phyloP scores from a whole-genome alignment of 2,888 invertebrate species.

The Anthrax anthrax region DNA sequence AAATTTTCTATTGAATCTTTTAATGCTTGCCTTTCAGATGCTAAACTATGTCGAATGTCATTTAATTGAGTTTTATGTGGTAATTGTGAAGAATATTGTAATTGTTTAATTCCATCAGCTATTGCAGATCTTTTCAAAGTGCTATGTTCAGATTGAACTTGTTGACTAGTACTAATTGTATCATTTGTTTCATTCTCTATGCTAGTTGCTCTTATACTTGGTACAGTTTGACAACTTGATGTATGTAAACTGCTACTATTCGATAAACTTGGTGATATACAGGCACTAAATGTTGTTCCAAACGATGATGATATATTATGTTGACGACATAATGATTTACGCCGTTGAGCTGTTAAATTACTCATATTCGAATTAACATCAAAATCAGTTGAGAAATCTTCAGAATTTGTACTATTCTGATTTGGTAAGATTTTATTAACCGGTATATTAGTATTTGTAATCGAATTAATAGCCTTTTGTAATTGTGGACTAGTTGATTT shows the following conservation, averaged over 20 bases:
- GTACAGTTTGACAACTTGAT: conserved; percentile 18
- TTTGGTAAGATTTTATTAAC: conserved; percentile 12
- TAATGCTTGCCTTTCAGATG: conserved; percentile 22
- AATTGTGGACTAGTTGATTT: conserved; percentile 14
- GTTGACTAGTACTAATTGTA: conserved; percentile 8
- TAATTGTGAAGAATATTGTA: conserved; percentile 3
- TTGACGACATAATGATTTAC: conserved; percentile 32
- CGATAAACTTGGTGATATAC: conserved; percentile 27
- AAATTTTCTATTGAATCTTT: conserved; percentile 34
- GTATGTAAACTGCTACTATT: conserved; percentile 24
- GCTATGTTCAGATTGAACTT: neutral
- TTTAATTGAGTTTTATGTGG: conserved; percentile 22
- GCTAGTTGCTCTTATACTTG: conserved; percentile 17
- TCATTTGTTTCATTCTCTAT: conserved; percentile 17
- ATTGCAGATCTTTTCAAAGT: neutral
- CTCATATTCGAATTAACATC: conserved; percentile 28
- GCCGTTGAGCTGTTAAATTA: conserved; percentile 28
- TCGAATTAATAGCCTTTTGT: neutral
- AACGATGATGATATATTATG: conserved; percentile 33
- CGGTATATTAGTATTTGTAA: neutral
- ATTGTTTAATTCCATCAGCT: conserved; percentile 1
- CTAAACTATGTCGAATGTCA: conserved; percentile 26
- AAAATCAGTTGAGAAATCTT: conserved; percentile 24
- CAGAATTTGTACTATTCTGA: conserved; percentile 21
- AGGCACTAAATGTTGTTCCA: conserved; percentile 27